phyloP scores from a whole-genome alignment of 1,140 invertebrate species.

The Meloidogyne floridensis region DNA sequence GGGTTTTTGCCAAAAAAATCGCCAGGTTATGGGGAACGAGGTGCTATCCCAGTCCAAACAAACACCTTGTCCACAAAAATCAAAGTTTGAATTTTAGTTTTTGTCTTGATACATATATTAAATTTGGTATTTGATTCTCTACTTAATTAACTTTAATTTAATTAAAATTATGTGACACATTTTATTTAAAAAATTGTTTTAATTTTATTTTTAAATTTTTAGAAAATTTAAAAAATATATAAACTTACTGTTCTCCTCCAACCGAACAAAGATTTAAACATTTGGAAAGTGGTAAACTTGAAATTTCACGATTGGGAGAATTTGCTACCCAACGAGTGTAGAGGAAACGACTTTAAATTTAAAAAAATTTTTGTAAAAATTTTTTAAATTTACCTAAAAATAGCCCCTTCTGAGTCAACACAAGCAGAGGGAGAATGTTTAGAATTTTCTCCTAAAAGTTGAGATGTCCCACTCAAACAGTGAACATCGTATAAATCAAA shows the following conservation, averaged over 20 bases:
- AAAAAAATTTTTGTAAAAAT: background rate
- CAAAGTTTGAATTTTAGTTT: too few species aligned
- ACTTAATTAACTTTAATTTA: too few species aligned
- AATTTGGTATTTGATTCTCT: too few species aligned
- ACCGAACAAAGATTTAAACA: conserved; percentile 56
- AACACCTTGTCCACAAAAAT: too few species aligned
- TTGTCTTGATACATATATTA: too few species aligned
- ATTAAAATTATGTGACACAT: too few species aligned
- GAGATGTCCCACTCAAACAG: conserved; percentile 48
- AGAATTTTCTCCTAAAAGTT: conserved; percentile 27
- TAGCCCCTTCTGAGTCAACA: conserved; percentile 29
- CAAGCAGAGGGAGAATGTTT: conserved; percentile 1
- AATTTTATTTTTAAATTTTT: conserved; percentile 1
- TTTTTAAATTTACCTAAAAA: conserved; percentile 29
- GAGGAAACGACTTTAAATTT: conserved; percentile 54
- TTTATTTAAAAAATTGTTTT: conserved; percentile 19
- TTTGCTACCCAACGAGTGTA: conserved; percentile 50
- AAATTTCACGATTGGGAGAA: conserved; percentile 48
- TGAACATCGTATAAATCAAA: conserved; percentile 63
- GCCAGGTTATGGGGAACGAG: too few species aligned
- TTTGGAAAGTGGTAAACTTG: conserved; percentile 53
- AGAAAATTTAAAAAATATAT: background rate
- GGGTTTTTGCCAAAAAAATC: too few species aligned
- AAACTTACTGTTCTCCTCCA: conserved; percentile 31
- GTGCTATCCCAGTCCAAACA: too few species aligned